Base-by-base conservation (phyloP, 2,888 invertebrate genomes). In the Parapristionchus giblindavisi region DNA sequence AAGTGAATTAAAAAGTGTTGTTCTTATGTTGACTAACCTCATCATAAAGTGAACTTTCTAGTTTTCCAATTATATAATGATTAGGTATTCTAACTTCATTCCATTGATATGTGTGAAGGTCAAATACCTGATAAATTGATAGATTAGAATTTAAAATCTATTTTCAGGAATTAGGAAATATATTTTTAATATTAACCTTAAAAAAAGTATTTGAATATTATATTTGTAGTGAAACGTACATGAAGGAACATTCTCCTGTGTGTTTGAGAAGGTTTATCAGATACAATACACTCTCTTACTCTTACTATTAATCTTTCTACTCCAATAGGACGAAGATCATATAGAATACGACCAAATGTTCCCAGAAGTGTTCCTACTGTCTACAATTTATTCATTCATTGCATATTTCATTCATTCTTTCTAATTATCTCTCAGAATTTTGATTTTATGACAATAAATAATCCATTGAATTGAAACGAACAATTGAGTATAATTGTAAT, bases 81-180 rank as follows among this genome's bases (percentile, higher is more conserved):
- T 71, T 56, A 4, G 70, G 70, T 6, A 71, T 71, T 29, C 43
- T 43, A 1, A 71, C 48, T 32, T 71, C 70, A 21, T 71, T 40
- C 70, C 70, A 71, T 14, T 40, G 40, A 32, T 40, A 48, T 14
- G 70, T 71, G 29, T 71, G 70, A 38, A 71, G 56, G 29, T 71
- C 70, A 40, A 71, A 38, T 5, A 56, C 36, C 56, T 71, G 24
- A 11, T 38, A 34, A 24, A 0, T 17, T 1, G 58, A 32, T 58
- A 24, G 2, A 1, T 8, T n/a, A 54, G 24, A 29, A 27, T 54
- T 54, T 29, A 24, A 3, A 1, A 54, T 2, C 29, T 27, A 5
- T 21, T 54, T 0, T 27, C 24, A 54, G 3, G 27, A 4, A 3
- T 54, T 1, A 8, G n/a, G 29, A 21, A 2, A 3, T 2, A 21